A percentile compares a stretch with the other conserved stretches of the same genome.
These are phyloP conservation scores for Antheraea yamamai DNA, from an alignment of 2,888 invertebrate species.

Conservation along the genomic window DNA sequence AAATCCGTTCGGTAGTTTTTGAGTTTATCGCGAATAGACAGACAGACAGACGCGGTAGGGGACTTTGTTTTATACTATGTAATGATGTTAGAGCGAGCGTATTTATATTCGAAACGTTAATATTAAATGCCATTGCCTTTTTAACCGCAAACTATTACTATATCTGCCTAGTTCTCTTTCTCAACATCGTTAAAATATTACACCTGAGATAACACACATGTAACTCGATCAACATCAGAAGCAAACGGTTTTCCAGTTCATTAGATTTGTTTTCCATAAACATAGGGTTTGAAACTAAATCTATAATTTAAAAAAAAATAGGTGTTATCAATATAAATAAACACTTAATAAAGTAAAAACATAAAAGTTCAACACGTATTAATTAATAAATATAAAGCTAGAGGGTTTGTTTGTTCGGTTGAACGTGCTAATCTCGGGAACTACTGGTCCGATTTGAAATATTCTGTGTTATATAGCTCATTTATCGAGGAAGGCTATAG, in stretches of 20 bases:
- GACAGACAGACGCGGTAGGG: too few species aligned
- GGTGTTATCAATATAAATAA: background rate
- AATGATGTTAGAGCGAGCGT: background rate
- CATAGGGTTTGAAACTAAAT: background rate
- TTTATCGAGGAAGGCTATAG: too few species aligned
- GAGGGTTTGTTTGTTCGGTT: too few species aligned
- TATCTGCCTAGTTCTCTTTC: background rate
- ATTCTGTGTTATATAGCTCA: too few species aligned
- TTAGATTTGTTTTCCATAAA: conserved; percentile 16
- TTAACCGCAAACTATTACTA: too few species aligned
- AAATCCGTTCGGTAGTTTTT: too few species aligned
- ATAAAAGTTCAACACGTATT: background rate
- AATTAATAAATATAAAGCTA: background rate
- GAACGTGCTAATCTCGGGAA: too few species aligned
- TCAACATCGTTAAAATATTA: conserved; percentile 4
- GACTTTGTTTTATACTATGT: too few species aligned
- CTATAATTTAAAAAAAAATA: background rate
- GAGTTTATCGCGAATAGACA: too few species aligned
- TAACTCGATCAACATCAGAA: conserved; percentile 16
- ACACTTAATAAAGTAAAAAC: background rate
- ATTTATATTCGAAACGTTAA: background rate
- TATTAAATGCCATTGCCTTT: background rate
- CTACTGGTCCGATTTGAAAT: too few species aligned
- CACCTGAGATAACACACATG: conserved; percentile 1
- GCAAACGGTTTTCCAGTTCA: conserved; percentile 29